phyloP scores from a whole-genome alignment of 1,140 invertebrate genomes.

The Eulimnadia texana region DNA sequence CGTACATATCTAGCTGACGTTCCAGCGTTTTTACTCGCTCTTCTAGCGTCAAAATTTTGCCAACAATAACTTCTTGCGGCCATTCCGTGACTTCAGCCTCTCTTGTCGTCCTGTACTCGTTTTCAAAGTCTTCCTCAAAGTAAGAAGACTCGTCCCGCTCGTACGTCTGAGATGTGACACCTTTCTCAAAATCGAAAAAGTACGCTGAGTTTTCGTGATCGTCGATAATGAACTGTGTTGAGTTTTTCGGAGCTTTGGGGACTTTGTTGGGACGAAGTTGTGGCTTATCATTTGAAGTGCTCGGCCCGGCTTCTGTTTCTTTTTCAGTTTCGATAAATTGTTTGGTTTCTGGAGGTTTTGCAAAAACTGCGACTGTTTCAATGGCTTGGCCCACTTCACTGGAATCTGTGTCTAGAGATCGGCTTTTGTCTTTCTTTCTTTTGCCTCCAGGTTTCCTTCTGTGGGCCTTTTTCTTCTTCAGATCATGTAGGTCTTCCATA shows the following conservation, averaged over 20 bases:
- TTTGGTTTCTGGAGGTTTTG: not conserved
- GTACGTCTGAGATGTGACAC: slow-evolving; percentile 12
- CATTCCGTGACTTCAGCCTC: slow-evolving; percentile 22
- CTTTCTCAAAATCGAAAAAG: slow-evolving; percentile 22
- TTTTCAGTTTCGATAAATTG: not conserved
- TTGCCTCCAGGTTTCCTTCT: slow-evolving; percentile 15
- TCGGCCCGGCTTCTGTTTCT: not conserved
- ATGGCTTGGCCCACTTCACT: not conserved
- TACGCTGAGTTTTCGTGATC: slow-evolving; percentile 23
- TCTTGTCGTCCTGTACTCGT: slow-evolving; percentile 20
- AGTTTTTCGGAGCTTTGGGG: slow-evolving; percentile 27
- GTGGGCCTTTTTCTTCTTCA: slow-evolving; percentile 11
- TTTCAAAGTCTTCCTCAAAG: slow-evolving; percentile 25
- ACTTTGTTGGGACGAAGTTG: slow-evolving; percentile 21
- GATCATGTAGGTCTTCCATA: slow-evolving; percentile 7
- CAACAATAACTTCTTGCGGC: slow-evolving; percentile 20
- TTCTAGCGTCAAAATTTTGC: slow-evolving; percentile 20
- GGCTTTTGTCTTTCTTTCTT: slow-evolving; percentile 10
- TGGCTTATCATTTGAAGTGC: slow-evolving; percentile 1
- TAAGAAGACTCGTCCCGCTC: slow-evolving; percentile 18
- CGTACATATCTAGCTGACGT: slow-evolving; percentile 12
- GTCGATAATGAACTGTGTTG: slow-evolving; percentile 27
- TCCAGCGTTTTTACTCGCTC: slow-evolving; percentile 19
- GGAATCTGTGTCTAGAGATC: not conserved
- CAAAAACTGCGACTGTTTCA: not conserved